A percentile compares a stretch with the other conserved stretches of the same genome.
phyloP scores from a whole-genome alignment of 2,888 invertebrate species.

The Parnassius glacialis region DNA sequence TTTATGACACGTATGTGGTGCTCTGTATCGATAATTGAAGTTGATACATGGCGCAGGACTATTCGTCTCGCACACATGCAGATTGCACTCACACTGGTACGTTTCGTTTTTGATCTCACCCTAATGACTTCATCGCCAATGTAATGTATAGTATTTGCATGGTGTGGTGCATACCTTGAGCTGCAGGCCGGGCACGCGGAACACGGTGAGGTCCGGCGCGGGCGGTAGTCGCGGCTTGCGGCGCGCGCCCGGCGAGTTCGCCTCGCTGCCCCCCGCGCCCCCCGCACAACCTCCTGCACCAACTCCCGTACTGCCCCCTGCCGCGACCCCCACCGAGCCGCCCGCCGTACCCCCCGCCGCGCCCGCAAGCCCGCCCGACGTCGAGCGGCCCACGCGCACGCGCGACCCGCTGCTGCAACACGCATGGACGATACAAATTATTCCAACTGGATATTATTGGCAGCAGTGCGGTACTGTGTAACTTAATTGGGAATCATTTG shows the following conservation, averaged over 20 bases:
- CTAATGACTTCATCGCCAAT: too few relatives aligned
- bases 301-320: slow-evolving; percentile 33
- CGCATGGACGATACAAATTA: background rate
- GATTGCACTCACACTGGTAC: too few relatives aligned
- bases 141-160: too few relatives aligned
- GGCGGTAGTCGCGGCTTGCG: slow-evolving; percentile 61
- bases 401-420: slow-evolving; percentile 64
- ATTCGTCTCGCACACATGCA: too few relatives aligned
- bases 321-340: slow-evolving; percentile 41
- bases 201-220: slow-evolving; percentile 90
- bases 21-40: too few relatives aligned
- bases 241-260: slow-evolving; percentile 46
- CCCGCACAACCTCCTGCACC: slow-evolving; percentile 46
- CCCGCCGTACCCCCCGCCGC: slow-evolving; percentile 46
- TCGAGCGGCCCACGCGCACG: slow-evolving; percentile 87
- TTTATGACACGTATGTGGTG: too few relatives aligned
- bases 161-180: slow-evolving; percentile 84
- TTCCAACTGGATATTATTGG: background rate
- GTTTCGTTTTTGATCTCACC: too few relatives aligned
- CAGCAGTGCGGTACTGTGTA: too few relatives aligned
- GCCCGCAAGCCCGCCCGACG: slow-evolving; percentile 83
- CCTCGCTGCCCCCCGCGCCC: slow-evolving; percentile 45
- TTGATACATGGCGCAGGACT: too few relatives aligned
- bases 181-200: slow-evolving; percentile 94
- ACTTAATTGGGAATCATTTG: too few relatives aligned